Conservation (phyloP, 2,113 vertebrate genomes). For the Cyprinus carpio region DNA sequence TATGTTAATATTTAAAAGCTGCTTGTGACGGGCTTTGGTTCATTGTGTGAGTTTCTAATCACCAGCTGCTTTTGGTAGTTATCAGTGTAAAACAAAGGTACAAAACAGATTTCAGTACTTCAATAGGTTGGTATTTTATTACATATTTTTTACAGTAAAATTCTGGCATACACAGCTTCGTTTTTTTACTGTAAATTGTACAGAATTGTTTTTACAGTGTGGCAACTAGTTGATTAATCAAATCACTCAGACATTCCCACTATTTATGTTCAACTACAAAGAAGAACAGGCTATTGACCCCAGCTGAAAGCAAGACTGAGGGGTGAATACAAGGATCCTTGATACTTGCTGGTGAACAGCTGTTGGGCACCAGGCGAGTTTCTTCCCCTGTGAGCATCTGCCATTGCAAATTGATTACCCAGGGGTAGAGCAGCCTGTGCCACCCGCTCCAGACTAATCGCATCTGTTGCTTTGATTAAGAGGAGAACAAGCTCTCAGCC, state of each 20-base stretch:
- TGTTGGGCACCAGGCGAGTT: conserved; percentile 63
- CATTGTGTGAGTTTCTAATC: too few relatives aligned
- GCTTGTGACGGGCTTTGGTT: too few relatives aligned
- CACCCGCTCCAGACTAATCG: conserved; percentile 60
- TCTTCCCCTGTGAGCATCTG: conserved; percentile 69
- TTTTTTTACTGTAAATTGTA: too few relatives aligned
- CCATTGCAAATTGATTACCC: conserved; percentile 73
- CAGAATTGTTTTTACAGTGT: too few relatives aligned
- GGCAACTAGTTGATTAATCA: background rate
- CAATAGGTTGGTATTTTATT: too few relatives aligned
- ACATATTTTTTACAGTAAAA: too few relatives aligned
- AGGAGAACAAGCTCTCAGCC: conserved; percentile 51
- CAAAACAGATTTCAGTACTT: too few relatives aligned
- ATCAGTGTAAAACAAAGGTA: too few relatives aligned
- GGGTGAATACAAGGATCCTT: conserved; percentile 41
- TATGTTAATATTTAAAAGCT: too few relatives aligned
- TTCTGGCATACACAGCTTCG: too few relatives aligned
- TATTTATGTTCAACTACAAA: conserved; percentile 11
- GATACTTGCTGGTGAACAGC: conserved; percentile 64
- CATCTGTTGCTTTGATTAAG: conserved; percentile 73
- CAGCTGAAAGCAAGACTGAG: conserved; percentile 28
- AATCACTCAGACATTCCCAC: background rate
- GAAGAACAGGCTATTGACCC: conserved; percentile 9
- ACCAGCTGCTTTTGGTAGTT: too few relatives aligned
- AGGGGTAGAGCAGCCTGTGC: conserved; percentile 58